These are phyloP conservation scores for Nemoura dubitans DNA, from an alignment of 2,888 invertebrate genomes.

Conservation along the genomic window DNA sequence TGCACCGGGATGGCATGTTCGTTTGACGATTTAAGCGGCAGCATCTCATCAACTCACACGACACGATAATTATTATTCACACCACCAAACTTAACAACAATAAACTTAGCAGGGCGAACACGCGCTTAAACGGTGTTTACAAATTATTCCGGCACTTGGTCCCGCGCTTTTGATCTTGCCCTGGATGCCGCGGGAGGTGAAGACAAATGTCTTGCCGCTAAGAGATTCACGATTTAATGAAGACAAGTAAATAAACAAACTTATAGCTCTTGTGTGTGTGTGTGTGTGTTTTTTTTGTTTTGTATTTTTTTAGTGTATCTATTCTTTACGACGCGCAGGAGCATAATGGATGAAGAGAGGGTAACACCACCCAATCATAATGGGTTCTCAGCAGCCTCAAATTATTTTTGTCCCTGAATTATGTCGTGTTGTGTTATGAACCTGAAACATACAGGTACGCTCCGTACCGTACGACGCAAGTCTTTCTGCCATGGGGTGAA, in stretches of 20 bases:
- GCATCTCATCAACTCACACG: background rate
- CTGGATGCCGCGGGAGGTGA: background rate
- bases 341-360: background rate
- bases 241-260: slow-evolving; percentile 38
- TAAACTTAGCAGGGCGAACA: background rate
- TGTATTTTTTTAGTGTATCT: background rate
- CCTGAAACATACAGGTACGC: too few species aligned
- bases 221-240: slow-evolving; percentile 39
- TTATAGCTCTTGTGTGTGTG: too few species aligned
- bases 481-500: too few species aligned
- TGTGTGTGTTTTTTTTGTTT: background rate
- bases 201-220: background rate
- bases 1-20: too few species aligned
- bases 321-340: background rate
- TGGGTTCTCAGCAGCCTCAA: too few species aligned
- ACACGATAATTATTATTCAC: background rate
- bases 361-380: too few species aligned
- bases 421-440: too few species aligned
- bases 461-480: too few species aligned
- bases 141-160: background rate
- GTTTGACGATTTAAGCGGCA: background rate
- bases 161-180: background rate
- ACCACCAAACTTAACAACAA: slow-evolving; percentile 32
- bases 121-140: slow-evolving; percentile 3
- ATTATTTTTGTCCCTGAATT: too few species aligned